phyloP scores from a whole-genome alignment of 2,113 vertebrate genomes.

The Pipra filicauda region DNA sequence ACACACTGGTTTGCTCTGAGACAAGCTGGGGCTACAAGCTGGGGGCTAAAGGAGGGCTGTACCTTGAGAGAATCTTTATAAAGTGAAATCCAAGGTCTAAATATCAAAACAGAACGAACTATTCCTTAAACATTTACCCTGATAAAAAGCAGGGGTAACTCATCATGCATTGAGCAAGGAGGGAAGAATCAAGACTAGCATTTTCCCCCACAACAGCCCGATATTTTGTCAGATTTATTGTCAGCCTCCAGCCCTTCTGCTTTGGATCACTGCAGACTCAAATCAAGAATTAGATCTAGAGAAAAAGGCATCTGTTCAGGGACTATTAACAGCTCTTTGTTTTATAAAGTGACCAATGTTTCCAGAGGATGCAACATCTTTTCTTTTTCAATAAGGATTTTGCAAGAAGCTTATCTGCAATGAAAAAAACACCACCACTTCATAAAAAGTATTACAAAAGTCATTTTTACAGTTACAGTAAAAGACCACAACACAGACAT shows the following conservation, averaged over 20 bases:
- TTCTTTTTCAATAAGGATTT: conserved; percentile 33
- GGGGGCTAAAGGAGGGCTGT: neutral
- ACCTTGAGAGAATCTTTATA: neutral
- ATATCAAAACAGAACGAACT: neutral
- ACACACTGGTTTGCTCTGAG: neutral
- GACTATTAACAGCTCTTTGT: conserved; percentile 10
- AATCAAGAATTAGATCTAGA: neutral
- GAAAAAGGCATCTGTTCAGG: conserved; percentile 22
- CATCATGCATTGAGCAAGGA: neutral
- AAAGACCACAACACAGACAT: conserved; percentile 55
- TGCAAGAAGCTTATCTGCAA: conserved; percentile 53
- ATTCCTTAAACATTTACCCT: neutral
- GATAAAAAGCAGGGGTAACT: neutral
- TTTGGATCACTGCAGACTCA: neutral
- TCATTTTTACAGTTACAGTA: conserved; percentile 60
- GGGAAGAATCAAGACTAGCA: neutral
- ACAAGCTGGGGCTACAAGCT: neutral
- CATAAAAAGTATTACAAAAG: conserved; percentile 52
- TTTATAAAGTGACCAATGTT: conserved; percentile 24
- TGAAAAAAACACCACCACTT: neutral
- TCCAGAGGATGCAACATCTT: conserved; percentile 21
- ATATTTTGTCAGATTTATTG: neutral
- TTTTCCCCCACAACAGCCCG: neutral
- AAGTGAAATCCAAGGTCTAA: neutral
- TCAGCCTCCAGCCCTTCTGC: conserved; percentile 13